Conservation (phyloP, 2,113 vertebrate genomes). For the Ceratotherium simum region DNA sequence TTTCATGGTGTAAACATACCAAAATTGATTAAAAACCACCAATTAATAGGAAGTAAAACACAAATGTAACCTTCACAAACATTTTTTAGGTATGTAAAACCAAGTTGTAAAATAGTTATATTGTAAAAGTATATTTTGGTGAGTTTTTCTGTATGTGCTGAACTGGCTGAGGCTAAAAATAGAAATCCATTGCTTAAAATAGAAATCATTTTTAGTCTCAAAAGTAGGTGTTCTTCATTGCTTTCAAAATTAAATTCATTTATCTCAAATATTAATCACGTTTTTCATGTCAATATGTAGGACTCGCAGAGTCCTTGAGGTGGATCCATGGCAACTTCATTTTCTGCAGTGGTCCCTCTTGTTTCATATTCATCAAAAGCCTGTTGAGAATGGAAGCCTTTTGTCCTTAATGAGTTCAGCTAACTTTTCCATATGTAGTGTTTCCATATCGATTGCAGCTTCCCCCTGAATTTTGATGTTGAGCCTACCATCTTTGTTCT, state of each 20-base stretch:
- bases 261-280: background rate
- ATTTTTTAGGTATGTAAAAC: background rate
- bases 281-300: background rate
- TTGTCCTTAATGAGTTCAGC: slow-evolving; percentile 10
- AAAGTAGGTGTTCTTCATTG: background rate
- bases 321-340: background rate
- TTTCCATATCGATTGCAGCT: background rate
- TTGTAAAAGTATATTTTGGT: background rate
- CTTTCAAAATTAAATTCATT: slow-evolving; percentile 21
- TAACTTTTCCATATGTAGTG: background rate
- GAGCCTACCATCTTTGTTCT: background rate
- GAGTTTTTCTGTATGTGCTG: background rate
- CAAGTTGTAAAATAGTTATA: background rate
- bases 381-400: background rate
- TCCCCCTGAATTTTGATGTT: background rate
- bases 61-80: background rate
- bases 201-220: background rate
- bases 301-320: background rate
- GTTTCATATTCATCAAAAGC: background rate
- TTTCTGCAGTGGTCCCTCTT: background rate
- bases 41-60: background rate
- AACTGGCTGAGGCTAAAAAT: background rate
- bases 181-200: slow-evolving; percentile 10
- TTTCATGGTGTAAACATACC: background rate
- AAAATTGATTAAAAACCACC: background rate